Conservation (phyloP, 2,797 vertebrate species). For the Bradypodion ventrale region DNA sequence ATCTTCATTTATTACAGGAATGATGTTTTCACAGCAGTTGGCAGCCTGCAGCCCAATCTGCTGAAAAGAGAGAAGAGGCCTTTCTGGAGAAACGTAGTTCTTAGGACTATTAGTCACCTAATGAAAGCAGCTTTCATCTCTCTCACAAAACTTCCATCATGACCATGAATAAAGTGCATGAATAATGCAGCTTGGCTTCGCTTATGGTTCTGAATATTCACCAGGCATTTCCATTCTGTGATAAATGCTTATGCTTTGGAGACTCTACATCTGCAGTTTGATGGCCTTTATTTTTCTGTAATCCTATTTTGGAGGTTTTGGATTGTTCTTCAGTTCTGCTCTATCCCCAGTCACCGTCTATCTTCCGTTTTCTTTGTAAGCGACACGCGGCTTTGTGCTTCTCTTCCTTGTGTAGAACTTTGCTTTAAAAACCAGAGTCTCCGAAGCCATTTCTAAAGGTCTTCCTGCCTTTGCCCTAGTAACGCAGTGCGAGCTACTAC, state of each 20-base stretch:
- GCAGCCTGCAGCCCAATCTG: not conserved
- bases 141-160: not conserved
- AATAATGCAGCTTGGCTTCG: conserved; percentile 28
- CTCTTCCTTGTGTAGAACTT: not conserved
- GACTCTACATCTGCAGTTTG: conserved; percentile 4
- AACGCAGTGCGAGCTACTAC: not conserved
- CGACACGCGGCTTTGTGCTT: conserved; percentile 10
- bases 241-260: conserved; percentile 16
- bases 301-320: not conserved
- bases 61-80: not conserved
- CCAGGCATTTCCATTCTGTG: conserved; percentile 13
- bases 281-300: conserved; percentile 19
- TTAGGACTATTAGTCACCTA: not conserved
- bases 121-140: not conserved
- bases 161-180: conserved; percentile 27
- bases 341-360: not conserved
- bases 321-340: not conserved
- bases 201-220: conserved; percentile 9
- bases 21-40: not conserved
- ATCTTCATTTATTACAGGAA: not conserved
- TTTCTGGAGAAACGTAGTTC: not conserved
- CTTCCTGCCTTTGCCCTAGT: not conserved
- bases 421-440: conserved; percentile 17
- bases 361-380: not conserved
- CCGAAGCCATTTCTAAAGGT: conserved; percentile 5